Evolutionary conservation across 1,140 invertebrate genomes (phyloP).

Genomic region (Rhyacophila brunnea): DNA sequence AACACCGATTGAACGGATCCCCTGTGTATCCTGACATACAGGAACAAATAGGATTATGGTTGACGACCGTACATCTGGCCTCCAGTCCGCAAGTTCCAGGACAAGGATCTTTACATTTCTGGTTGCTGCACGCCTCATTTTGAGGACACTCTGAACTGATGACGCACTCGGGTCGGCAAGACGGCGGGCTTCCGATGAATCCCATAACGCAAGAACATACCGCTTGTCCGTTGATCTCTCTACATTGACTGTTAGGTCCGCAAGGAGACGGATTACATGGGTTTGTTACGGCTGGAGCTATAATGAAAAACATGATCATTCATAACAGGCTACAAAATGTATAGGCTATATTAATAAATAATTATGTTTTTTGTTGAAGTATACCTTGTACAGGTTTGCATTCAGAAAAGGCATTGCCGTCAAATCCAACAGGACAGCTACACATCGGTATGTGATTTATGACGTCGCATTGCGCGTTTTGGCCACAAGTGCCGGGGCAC

Average conservation of each 20-base stretch:
- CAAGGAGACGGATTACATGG: constrained; percentile 69
- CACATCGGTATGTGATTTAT: constrained; percentile 69
- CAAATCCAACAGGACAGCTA: constrained; percentile 60
- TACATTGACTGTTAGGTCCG: constrained; percentile 72
- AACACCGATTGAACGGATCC: constrained; percentile 67
- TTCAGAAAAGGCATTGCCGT: constrained; percentile 63
- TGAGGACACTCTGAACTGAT: constrained; percentile 68
- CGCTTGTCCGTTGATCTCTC: constrained; percentile 61
- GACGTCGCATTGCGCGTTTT: constrained; percentile 62
- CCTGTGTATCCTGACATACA: constrained; percentile 63
- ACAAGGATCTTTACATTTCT: constrained; percentile 70
- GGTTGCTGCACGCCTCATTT: constrained; percentile 65
- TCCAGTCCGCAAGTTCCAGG: constrained; percentile 71
- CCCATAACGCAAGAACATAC: constrained; percentile 70
- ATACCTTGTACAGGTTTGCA: constrained; percentile 55
- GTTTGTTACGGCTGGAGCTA: constrained; percentile 41
- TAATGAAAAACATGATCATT: neutral
- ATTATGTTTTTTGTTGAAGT: neutral
- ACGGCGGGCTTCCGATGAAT: constrained; percentile 69
- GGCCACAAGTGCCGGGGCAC: constrained; percentile 68
- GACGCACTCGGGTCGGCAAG: constrained; percentile 71
- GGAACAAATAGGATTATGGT: constrained; percentile 73
- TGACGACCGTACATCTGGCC: constrained; percentile 74
- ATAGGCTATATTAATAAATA: neutral
- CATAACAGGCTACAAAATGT: too few relatives aligned